Conservation (phyloP, 2,888 invertebrate species). For the Acanthoscelides obtectus region DNA sequence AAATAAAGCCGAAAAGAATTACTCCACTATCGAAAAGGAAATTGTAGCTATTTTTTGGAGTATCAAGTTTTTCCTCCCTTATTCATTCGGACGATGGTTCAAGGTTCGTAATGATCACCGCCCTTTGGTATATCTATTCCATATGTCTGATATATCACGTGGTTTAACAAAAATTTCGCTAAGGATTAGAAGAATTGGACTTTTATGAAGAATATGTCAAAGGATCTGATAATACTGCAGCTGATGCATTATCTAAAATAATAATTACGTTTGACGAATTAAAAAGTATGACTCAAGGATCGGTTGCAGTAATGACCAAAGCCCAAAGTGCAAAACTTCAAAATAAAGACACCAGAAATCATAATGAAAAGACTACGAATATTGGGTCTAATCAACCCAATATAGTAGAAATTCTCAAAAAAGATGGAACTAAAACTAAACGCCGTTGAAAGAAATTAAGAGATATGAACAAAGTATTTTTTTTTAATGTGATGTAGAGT, state of each 20-base stretch:
- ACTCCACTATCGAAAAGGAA: slow-evolving; percentile 31
- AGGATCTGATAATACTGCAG: slow-evolving; percentile 31
- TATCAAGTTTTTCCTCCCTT: slow-evolving; percentile 19
- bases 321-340: no score
- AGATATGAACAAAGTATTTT: no score
- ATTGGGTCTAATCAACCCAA: no score
- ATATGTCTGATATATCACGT: slow-evolving; percentile 29
- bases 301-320: no score
- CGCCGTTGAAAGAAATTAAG: no score
- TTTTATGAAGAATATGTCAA: slow-evolving; percentile 34
- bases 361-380: no score
- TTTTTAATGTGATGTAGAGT: no score
- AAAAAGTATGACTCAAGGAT: no score
- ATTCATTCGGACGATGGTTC: slow-evolving; percentile 25
- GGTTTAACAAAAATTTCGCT: slow-evolving; percentile 34
- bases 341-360: neutral
- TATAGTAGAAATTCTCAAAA: no score
- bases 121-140: slow-evolving; percentile 33
- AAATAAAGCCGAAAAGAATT: slow-evolving; percentile 31
- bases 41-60: slow-evolving; percentile 30
- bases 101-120: slow-evolving; percentile 34
- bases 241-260: slow-evolving; percentile 27
- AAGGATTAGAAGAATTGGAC: slow-evolving; percentile 33
- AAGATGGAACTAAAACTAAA: no score
- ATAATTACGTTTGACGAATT: no score